A percentile compares a stretch with the other conserved stretches of the same genome.
Evolutionary conservation across 1,140 invertebrate species (phyloP).

Genomic region (Venturia canescens): DNA sequence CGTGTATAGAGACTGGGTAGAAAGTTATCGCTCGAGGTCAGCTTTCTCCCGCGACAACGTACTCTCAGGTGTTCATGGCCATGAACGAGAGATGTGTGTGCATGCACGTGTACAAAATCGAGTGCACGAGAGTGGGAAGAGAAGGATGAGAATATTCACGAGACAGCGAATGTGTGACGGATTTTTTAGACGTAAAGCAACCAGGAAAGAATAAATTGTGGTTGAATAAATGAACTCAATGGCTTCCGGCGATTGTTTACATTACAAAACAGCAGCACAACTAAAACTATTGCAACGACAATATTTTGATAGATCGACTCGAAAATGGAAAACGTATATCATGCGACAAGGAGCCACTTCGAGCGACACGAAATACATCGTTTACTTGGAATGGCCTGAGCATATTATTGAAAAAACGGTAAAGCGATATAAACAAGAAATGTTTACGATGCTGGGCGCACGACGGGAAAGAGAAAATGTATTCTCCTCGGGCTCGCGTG

Average conservation of each 20-base stretch:
- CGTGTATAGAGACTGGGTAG: slow-evolving; percentile 24
- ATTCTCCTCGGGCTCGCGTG: not conserved
- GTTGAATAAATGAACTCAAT: not conserved
- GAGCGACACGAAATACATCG: not conserved
- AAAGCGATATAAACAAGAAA: not conserved
- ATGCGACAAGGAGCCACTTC: not conserved
- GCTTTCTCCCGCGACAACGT: slow-evolving; percentile 58
- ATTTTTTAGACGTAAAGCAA: not conserved
- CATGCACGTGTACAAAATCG: not conserved
- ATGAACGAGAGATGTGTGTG: not conserved
- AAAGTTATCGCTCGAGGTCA: slow-evolving; percentile 59
- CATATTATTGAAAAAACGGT: not conserved
- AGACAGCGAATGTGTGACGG: not conserved
- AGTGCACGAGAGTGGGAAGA: not conserved
- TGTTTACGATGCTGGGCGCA: not conserved
- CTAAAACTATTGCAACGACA: no score
- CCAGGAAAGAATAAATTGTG: not conserved
- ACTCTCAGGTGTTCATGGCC: not conserved
- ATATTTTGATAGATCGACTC: not conserved
- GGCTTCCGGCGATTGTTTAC: not conserved
- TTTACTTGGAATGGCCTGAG: not conserved
- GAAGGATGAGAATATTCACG: not conserved
- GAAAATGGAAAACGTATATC: not conserved
- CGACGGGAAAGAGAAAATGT: not conserved
- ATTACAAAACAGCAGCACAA: no score